Percentiles rank a stretch among this genome's conserved stretches.
Evolutionary conservation across 2,888 invertebrate genomes (phyloP).

Genomic region (Colostygia pectinataria): DNA sequence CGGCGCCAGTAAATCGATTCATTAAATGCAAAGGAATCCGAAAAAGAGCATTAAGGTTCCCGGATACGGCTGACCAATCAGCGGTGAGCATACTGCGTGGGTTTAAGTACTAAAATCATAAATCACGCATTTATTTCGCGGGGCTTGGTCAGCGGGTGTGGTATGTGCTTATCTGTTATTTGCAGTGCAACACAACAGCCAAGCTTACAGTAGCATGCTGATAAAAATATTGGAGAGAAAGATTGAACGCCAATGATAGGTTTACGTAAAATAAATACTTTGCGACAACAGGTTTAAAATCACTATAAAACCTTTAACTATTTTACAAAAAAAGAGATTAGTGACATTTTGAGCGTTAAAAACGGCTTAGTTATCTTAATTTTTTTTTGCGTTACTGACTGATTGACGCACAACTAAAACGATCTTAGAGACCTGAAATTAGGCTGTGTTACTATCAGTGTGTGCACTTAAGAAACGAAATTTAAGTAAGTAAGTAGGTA

Average conservation of each 20-base stretch:
- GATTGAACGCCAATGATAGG: conserved; percentile 26
- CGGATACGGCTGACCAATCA: conserved; percentile 53
- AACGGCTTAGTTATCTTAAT: too few species aligned
- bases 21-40: conserved; percentile 27
- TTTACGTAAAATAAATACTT: not conserved
- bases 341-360: too few species aligned
- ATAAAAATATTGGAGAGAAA: conserved; percentile 66
- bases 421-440: too few species aligned
- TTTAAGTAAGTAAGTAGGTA: too few species aligned
- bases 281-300: too few species aligned
- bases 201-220: conserved; percentile 65
- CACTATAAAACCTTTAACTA: too few species aligned
- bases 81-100: conserved; percentile 40
- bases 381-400: too few species aligned
- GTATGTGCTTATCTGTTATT: conserved; percentile 79
- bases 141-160: conserved; percentile 64
- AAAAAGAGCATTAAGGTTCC: conserved; percentile 34
- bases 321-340: too few species aligned
- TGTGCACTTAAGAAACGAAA: too few species aligned
- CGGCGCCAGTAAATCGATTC: conserved; percentile 15
- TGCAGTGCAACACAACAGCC: conserved; percentile 57
- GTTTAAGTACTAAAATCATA: conserved; percentile 67
- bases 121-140: conserved; percentile 77
- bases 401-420: too few species aligned
- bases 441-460: too few species aligned